A percentile compares a stretch with the other conserved stretches of the same genome.
Evolutionary conservation across 2,888 invertebrate genomes (phyloP).

Genomic region (Tenthredo scrophulariae): DNA sequence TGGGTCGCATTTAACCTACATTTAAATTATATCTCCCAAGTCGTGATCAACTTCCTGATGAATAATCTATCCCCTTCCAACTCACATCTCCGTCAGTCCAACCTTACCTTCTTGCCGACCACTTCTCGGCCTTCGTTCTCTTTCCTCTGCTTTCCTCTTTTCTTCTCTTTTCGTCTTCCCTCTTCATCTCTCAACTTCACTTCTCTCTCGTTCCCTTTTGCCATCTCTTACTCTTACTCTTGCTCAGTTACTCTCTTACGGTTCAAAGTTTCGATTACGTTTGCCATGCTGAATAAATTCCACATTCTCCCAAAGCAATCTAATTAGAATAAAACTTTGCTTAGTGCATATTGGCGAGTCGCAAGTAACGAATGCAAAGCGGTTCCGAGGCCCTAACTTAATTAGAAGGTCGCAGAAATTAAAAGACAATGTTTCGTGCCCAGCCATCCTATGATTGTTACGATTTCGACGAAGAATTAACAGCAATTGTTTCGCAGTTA

Average conservation of each 20-base stretch:
- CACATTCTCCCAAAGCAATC: conserved; percentile 53
- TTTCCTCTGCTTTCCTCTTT: background rate
- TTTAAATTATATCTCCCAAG: conserved; percentile 56
- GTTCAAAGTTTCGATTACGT: conserved; percentile 55
- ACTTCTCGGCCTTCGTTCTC: conserved; percentile 25
- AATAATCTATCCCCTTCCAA: conserved; percentile 53
- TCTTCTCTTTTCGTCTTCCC: background rate
- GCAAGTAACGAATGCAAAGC: conserved; percentile 50
- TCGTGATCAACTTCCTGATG: conserved; percentile 56
- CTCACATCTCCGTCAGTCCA: conserved; percentile 37
- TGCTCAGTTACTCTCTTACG: conserved; percentile 4
- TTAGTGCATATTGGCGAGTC: conserved; percentile 50
- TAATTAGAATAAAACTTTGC: conserved; percentile 55
- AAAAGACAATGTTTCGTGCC: conserved; percentile 44
- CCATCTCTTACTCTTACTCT: conserved; percentile 16
- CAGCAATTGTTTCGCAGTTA: conserved; percentile 5
- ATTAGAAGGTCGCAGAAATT: conserved; percentile 42
- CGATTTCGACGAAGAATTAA: conserved; percentile 13
- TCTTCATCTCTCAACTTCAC: background rate
- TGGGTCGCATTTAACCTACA: conserved; percentile 57
- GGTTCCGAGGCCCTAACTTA: conserved; percentile 35
- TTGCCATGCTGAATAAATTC: conserved; percentile 56
- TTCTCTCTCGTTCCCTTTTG: background rate
- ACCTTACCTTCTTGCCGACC: conserved; percentile 44
- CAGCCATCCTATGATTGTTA: conserved; percentile 17